phyloP scores from a whole-genome alignment of 2,888 invertebrate species.

The Hydropsyche betteni region DNA sequence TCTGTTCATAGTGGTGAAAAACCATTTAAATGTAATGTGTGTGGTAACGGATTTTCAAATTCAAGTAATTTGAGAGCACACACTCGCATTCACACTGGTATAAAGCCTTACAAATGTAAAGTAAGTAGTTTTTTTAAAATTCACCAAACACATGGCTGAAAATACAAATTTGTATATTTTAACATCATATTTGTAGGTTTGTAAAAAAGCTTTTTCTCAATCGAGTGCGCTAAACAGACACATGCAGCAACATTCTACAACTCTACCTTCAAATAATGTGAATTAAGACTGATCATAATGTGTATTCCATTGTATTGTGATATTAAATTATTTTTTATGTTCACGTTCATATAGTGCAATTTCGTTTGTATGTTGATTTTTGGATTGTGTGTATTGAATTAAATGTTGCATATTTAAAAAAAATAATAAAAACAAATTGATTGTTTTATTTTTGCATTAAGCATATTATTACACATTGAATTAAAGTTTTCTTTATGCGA shows the following conservation, averaged over 20 bases:
- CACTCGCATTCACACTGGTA: conserved; percentile 48
- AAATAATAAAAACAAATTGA: too few relatives aligned
- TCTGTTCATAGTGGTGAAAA: conserved; percentile 49
- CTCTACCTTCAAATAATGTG: conserved; percentile 24
- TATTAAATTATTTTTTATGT: conserved; percentile 1
- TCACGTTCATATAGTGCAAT: neutral
- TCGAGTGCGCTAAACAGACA: conserved; percentile 50
- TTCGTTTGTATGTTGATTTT: conserved; percentile 18
- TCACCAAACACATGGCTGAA: too few relatives aligned
- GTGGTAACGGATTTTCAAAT: conserved; percentile 50
- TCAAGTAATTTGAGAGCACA: conserved; percentile 51
- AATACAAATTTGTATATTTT: neutral
- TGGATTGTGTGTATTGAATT: conserved; percentile 7
- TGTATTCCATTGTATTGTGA: conserved; percentile 28
- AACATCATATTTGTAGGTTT: conserved; percentile 44
- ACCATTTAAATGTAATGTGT: conserved; percentile 49
- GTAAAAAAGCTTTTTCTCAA: conserved; percentile 50
- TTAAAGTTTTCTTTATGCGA: too few relatives aligned
- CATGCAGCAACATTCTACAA: conserved; percentile 48
- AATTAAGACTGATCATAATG: conserved; percentile 35
- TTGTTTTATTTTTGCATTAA: too few relatives aligned
- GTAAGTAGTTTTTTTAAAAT: conserved; percentile 35
- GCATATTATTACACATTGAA: too few relatives aligned
- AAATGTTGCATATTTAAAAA: neutral
- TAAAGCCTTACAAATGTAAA: conserved; percentile 51